Percentiles rank a stretch among this genome's conserved stretches.
Evolutionary conservation across 2,113 vertebrate species (phyloP).

Genomic region (Burhinus bistriatus): DNA sequence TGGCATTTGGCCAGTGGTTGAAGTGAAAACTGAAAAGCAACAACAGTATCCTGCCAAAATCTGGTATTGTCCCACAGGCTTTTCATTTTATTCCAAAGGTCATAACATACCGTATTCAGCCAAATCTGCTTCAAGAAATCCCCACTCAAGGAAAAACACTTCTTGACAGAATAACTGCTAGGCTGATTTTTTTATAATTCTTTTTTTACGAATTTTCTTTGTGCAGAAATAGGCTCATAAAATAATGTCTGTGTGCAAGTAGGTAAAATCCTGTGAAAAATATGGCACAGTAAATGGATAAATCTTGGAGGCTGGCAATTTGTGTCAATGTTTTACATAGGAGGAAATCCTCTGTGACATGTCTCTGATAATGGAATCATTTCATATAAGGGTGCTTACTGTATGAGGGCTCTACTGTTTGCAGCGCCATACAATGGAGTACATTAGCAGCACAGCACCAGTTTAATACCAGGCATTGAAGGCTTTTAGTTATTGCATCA

Average conservation of each 20-base stretch:
- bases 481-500: constrained; percentile 50
- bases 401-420: neutral
- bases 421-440: neutral
- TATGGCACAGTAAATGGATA: neutral
- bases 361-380: constrained; percentile 50
- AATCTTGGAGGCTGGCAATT: constrained; percentile 37
- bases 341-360: constrained; percentile 57
- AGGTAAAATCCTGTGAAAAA: constrained; percentile 21
- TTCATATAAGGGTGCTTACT: constrained; percentile 1
- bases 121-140: constrained; percentile 42
- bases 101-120: neutral
- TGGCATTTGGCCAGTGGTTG: neutral
- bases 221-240: neutral
- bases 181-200: neutral
- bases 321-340: constrained; percentile 16
- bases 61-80: constrained; percentile 18
- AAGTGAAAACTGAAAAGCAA: constrained; percentile 37
- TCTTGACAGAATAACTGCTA: constrained; percentile 25
- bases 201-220: neutral
- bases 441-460: neutral
- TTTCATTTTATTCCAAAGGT: constrained; percentile 47
- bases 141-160: constrained; percentile 7
- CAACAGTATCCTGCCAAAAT: constrained; percentile 43
- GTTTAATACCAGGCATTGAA: neutral
- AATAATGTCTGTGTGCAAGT: neutral